Base-by-base conservation (phyloP, 2,888 invertebrate genomes). In the Chromoteleia sp. region DNA sequence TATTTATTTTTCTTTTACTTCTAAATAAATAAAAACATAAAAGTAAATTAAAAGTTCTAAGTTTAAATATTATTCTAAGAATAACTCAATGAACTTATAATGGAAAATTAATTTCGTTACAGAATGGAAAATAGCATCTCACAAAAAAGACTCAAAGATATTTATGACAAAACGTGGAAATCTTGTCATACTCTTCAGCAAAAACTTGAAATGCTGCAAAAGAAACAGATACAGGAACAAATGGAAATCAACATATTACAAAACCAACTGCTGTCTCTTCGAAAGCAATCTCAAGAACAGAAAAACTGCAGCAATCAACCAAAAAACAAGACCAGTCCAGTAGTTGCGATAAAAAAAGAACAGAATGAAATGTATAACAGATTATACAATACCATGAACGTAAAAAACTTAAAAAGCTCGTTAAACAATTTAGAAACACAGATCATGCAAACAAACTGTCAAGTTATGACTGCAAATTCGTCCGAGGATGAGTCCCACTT, bases 191-290 rank as follows among this genome's bases (percentile, higher is more conserved):
- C 33, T 36, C 70, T 86, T 5, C 61, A 76, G 58, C 81, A 82
- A 67, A 76, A 78, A 21, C 82, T 87, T 5, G 76, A 77, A 52
- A 54, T 70, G n/a, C 59, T 86, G 43, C 83, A 82, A 50, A 70
- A 65, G 17, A 84, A 78, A 21, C 84, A 85, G 17, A 58, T 70
- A 33, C 43, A 82, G 43, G 87, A 86, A 50, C 74, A 84, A 50
- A 30, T 70, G 14, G 82, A 86, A 83, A 80, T 86, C 5, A 41
- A 68, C 14, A 78, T 68, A 8, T 36, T 86, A 6, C 78, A 84
- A 33, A 75, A 77, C 3, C 77, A 84, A 29, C 56, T 84, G 52
- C 5, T 15, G 19, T 8, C 61, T 6, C 59, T 77, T 8, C 71
- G 52, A 15, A 81, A 83, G 36, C 39, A 74, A 25, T 43, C 61